These are phyloP conservation scores for Panagrolaimus sp. DNA, from an alignment of 1,140 invertebrate genomes.

Conservation along the genomic window DNA sequence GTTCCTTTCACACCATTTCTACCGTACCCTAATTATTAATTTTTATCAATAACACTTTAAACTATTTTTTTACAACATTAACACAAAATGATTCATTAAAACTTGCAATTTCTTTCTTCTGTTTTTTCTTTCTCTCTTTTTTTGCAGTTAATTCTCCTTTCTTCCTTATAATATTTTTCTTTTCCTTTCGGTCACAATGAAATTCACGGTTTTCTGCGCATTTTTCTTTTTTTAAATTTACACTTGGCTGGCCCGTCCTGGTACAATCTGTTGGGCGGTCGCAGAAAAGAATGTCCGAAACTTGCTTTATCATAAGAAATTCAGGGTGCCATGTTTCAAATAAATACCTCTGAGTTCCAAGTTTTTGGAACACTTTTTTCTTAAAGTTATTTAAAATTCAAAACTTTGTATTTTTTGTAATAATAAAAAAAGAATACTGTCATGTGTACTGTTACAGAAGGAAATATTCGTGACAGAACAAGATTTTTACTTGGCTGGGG, in stretches of 20 bases:
- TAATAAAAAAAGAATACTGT: too few species aligned
- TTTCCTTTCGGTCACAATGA: too few species aligned
- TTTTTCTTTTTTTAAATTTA: conserved; percentile 9
- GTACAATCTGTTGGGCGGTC: conserved; percentile 5
- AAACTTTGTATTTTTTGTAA: not conserved
- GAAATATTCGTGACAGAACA: not conserved
- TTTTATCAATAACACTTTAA: too few species aligned
- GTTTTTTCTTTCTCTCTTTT: too few species aligned
- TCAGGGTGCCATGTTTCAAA: not conserved
- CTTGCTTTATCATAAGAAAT: not conserved
- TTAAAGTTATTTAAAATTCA: not conserved
- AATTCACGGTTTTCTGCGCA: not conserved
- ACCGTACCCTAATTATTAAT: too few species aligned
- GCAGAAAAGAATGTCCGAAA: not conserved
- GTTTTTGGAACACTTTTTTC: conserved; percentile 5
- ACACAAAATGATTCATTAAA: too few species aligned
- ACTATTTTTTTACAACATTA: too few species aligned
- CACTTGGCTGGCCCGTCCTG: conserved; percentile 11
- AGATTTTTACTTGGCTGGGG: conserved; percentile 3
- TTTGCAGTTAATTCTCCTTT: too few species aligned
- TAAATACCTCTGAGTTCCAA: conserved; percentile 13
- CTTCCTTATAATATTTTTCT: too few species aligned
- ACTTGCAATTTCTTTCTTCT: too few species aligned
- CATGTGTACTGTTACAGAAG: not conserved
- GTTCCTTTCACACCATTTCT: too few species aligned